A percentile compares a stretch with the other conserved stretches of the same genome.
These are phyloP conservation scores for Toxotes lorentzi DNA, from an alignment of 2,797 vertebrate genomes.

Conservation along the genomic window DNA sequence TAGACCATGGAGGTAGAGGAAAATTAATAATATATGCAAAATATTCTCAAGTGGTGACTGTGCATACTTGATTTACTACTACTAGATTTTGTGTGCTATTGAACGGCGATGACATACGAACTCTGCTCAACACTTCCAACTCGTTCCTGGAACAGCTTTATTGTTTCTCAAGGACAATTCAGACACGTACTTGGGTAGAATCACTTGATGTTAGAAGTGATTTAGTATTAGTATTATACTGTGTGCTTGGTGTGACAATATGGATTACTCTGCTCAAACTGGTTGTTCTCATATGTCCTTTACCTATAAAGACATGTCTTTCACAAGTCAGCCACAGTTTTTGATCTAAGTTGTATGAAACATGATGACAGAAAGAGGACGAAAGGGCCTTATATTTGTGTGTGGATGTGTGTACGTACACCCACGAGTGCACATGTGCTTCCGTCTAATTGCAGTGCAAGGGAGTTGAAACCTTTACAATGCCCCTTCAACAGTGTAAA, in stretches of 20 bases:
- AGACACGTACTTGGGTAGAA: background rate
- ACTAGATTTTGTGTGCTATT: background rate
- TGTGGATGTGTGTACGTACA: background rate
- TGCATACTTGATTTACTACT: background rate
- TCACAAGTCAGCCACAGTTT: background rate
- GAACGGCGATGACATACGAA: background rate
- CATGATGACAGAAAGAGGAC: background rate
- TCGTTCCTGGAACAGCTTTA: too few relatives aligned
- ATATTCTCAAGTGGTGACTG: background rate
- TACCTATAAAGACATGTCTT: background rate
- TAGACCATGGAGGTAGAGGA: background rate
- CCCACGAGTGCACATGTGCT: conserved; percentile 3
- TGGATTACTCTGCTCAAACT: background rate
- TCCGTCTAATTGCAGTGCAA: conserved; percentile 64
- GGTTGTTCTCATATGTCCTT: background rate
- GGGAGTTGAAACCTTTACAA: conserved; percentile 63
- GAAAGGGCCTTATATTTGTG: background rate
- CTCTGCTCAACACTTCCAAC: background rate
- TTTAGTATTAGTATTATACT: too few relatives aligned
- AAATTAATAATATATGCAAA: background rate
- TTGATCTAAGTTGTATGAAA: background rate
- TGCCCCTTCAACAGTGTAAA: conserved; percentile 60
- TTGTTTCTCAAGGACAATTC: too few relatives aligned
- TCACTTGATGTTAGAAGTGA: too few relatives aligned
- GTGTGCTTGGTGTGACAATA: background rate